A percentile compares a stretch with the other conserved stretches of the same genome.
Evolutionary conservation across 2,888 invertebrate species (phyloP).

Genomic region (Drosophila paracracens): DNA sequence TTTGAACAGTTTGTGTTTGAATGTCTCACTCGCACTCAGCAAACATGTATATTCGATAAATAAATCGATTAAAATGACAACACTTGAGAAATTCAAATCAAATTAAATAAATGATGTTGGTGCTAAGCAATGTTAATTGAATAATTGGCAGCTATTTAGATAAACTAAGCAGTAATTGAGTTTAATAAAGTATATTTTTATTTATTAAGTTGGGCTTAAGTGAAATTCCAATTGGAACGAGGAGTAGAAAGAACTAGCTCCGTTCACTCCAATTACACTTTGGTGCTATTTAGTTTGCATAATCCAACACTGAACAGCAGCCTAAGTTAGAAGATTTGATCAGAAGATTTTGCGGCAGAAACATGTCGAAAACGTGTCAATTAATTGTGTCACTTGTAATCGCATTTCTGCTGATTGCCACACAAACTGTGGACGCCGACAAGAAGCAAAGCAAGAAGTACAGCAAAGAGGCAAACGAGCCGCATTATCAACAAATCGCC

Average conservation of each 20-base stretch:
- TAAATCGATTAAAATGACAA: not conserved
- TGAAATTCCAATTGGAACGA: not conserved
- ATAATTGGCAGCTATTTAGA: not conserved
- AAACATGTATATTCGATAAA: constrained; percentile 10
- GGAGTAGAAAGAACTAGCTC: not conserved
- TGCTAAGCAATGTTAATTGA: not conserved
- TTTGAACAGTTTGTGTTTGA: constrained; percentile 1
- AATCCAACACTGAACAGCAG: constrained; percentile 12
- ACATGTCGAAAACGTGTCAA: constrained; percentile 53
- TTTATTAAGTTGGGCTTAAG: not conserved
- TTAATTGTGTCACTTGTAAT: constrained; percentile 41
- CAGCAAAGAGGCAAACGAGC: constrained; percentile 80
- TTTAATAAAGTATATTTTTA: not conserved
- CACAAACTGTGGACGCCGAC: constrained; percentile 60
- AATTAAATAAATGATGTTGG: not conserved
- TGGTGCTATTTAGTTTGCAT: not conserved
- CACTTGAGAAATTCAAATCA: not conserved
- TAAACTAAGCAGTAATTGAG: not conserved
- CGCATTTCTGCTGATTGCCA: constrained; percentile 46
- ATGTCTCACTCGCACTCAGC: not conserved
- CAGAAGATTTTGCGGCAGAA: constrained; percentile 32
- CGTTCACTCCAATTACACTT: constrained; percentile 11
- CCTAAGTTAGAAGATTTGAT: constrained; percentile 32
- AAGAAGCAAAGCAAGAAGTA: constrained; percentile 80
- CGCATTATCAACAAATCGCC: constrained; percentile 65